Evolutionary conservation across 1,140 invertebrate species (phyloP).

Genomic region (Rhagoletis pomonella): DNA sequence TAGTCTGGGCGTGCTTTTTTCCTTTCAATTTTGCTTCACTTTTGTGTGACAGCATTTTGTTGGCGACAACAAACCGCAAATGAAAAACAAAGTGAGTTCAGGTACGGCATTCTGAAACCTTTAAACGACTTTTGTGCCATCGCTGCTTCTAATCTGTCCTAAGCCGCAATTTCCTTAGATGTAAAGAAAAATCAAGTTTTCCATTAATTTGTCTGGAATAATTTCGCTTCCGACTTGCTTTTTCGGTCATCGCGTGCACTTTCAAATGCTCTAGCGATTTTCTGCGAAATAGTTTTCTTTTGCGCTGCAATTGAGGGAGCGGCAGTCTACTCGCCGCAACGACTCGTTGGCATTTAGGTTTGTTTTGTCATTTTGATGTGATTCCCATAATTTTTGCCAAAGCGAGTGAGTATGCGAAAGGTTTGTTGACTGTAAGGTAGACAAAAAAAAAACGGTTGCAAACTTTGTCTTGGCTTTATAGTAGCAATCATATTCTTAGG

Average conservation of each 20-base stretch:
- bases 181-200: no score
- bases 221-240: no score
- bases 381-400: slow-evolving; percentile 14
- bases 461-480: no score
- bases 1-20: neutral
- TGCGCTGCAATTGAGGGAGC: neutral
- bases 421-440: neutral
- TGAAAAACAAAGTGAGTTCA: no score
- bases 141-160: no score
- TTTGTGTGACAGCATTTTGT: neutral
- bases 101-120: no score
- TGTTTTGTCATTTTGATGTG: neutral
- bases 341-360: neutral
- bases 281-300: no score
- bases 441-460: neutral
- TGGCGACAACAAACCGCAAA: no score
- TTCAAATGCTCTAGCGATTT: neutral
- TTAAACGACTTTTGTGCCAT: no score
- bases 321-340: neutral
- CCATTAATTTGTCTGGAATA: no score
- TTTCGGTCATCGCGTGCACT: neutral
- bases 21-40: neutral
- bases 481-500: neutral
- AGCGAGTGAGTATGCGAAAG: neutral
- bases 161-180: no score